Percentiles rank a stretch among this genome's conserved stretches.
Evolutionary conservation across 2,113 vertebrate genomes (phyloP).

Genomic region (Oreochromis spilurus): DNA sequence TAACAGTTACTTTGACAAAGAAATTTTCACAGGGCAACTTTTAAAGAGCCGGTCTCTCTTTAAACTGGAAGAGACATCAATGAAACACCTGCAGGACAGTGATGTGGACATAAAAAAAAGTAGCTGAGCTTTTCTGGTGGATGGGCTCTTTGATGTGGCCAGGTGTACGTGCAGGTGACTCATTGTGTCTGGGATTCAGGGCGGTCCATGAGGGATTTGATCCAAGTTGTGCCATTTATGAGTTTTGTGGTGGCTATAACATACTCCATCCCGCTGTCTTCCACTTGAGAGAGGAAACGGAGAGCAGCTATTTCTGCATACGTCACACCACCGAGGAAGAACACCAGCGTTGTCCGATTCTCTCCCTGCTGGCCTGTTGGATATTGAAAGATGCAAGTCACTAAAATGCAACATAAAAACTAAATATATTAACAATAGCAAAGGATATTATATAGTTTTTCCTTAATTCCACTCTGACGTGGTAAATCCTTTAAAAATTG

Average conservation of each 20-base stretch:
- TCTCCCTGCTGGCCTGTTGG: conserved; percentile 90
- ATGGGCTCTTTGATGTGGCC: conserved; percentile 14
- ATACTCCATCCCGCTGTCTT: conserved; percentile 94
- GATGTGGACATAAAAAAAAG: not conserved
- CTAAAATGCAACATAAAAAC: not conserved
- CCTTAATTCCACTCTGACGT: not conserved
- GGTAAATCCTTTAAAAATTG: not conserved
- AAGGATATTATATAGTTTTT: not conserved
- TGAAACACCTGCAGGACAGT: conserved; percentile 38
- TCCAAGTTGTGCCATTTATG: conserved; percentile 90
- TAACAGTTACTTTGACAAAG: not conserved
- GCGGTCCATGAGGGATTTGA: conserved; percentile 94
- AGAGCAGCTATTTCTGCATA: conserved; percentile 94
- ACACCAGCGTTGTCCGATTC: conserved; percentile 90
- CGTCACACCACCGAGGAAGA: conserved; percentile 93
- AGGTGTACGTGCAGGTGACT: conserved; percentile 19
- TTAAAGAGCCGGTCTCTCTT: not conserved
- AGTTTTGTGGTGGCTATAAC: conserved; percentile 96
- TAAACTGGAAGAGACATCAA: conserved; percentile 30
- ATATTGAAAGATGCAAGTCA: not conserved
- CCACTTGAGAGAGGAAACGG: conserved; percentile 94
- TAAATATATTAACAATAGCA: not conserved
- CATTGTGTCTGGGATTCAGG: conserved; percentile 77
- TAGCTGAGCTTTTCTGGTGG: not conserved
- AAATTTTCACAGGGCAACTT: not conserved